Evolutionary conservation across 1,140 invertebrate species (phyloP).

Genomic region (Danaus melanippus): DNA sequence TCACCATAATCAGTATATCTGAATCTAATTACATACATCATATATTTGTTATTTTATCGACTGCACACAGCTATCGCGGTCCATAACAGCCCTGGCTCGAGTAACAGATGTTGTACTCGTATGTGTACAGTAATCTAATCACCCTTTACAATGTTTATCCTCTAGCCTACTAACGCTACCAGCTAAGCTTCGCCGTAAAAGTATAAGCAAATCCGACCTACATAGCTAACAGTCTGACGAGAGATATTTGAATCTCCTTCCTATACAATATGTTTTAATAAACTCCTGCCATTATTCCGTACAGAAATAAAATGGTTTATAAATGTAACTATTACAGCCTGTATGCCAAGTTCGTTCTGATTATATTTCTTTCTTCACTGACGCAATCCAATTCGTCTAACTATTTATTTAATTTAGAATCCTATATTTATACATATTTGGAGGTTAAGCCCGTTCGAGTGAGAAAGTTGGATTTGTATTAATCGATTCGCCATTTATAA

Average conservation of each 20-base stretch:
- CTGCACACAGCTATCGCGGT: no score
- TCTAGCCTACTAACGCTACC: background rate
- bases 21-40: no score
- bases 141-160: conserved; percentile 11
- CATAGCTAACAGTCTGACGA: conserved; percentile 13
- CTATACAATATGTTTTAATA: conserved; percentile 15
- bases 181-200: conserved; percentile 8
- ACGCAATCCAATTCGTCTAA: conserved; percentile 6
- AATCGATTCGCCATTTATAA: no score
- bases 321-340: conserved; percentile 1
- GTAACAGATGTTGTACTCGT: no score
- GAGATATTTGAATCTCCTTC: conserved; percentile 12
- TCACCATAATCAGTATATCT: no score
- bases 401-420: conserved; percentile 21
- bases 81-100: no score
- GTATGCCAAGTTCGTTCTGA: conserved; percentile 10
- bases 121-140: background rate
- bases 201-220: conserved; percentile 23
- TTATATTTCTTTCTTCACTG: conserved; percentile 11
- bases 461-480: no score
- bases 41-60: no score
- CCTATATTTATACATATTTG: conserved; percentile 35
- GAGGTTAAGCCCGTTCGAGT: conserved; percentile 4
- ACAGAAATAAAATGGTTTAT: conserved; percentile 14
- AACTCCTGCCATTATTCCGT: conserved; percentile 19